Conservation (phyloP, 2,797 vertebrate genomes). For the Micropoecilia bifurca region DNA sequence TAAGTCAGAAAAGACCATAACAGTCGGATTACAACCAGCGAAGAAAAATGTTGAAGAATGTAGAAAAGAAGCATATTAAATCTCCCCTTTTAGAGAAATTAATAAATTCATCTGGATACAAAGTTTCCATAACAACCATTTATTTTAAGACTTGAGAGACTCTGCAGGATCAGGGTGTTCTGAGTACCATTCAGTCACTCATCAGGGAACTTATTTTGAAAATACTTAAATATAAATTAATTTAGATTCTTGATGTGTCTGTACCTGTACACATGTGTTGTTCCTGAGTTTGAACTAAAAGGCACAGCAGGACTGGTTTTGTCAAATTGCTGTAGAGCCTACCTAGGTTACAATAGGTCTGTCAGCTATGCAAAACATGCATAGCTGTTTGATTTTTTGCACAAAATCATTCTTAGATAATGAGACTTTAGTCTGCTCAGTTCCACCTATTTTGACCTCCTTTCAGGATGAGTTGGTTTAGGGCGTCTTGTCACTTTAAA, state of each 20-base stretch:
- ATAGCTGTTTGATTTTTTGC: no score
- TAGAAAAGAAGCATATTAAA: neutral
- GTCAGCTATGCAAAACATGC: no score
- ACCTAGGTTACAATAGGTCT: no score
- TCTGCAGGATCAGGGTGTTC: neutral
- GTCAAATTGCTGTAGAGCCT: neutral
- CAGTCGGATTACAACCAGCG: neutral
- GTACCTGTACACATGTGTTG: neutral
- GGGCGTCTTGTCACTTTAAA: no score
- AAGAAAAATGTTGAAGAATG: neutral
- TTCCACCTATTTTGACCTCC: no score
- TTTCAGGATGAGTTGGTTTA: no score
- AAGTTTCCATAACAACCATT: neutral
- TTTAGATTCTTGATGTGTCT: neutral
- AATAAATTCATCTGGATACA: neutral
- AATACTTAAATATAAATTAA: neutral
- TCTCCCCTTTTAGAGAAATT: neutral
- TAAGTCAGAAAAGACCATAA: neutral
- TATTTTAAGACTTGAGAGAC: neutral
- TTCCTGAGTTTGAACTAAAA: neutral
- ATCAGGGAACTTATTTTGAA: neutral
- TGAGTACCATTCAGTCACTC: neutral
- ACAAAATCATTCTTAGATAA: no score
- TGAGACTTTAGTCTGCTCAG: no score
- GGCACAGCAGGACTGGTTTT: neutral